Conservation (phyloP, 2,797 vertebrate species). For the Acipenser ruthenus region DNA sequence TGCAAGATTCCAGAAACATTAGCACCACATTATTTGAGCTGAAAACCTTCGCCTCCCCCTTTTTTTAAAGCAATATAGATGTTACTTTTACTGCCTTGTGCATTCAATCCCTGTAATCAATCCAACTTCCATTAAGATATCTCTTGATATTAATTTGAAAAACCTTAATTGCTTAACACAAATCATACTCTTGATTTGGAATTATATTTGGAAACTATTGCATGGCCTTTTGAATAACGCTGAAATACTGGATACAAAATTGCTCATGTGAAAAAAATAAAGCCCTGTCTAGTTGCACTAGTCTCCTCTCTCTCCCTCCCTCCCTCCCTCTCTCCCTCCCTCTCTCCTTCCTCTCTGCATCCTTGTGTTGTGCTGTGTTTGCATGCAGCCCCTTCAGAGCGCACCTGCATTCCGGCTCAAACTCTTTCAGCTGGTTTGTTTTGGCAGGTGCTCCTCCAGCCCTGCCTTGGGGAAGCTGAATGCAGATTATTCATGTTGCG, state of each 20-base stretch:
- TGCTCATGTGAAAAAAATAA: too few relatives aligned
- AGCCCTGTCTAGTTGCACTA: conserved; percentile 19
- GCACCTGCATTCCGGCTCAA: conserved; percentile 13
- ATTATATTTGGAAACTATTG: too few relatives aligned
- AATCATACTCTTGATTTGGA: too few relatives aligned
- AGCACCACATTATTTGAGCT: conserved; percentile 8
- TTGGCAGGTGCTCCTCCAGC: too few relatives aligned
- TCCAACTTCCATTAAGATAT: conserved; percentile 26
- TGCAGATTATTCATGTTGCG: too few relatives aligned
- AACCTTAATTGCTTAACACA: too few relatives aligned
- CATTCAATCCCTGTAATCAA: conserved; percentile 44
- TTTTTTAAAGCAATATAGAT: conserved; percentile 34
- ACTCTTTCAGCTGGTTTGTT: conserved; percentile 6
- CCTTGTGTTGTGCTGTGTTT: not conserved
- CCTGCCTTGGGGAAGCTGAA: too few relatives aligned
- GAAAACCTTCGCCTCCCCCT: conserved; percentile 32
- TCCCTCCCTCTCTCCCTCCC: conserved; percentile 13
- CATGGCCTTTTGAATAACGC: too few relatives aligned
- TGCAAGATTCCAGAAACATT: conserved; percentile 28
- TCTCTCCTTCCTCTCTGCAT: conserved; percentile 13
- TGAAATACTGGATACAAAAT: too few relatives aligned
- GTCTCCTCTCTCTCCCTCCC: conserved; percentile 28
- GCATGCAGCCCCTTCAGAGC: conserved; percentile 7
- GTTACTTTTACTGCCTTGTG: conserved; percentile 40
- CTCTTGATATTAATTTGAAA: too few relatives aligned